phyloP scores from a whole-genome alignment of 2,797 vertebrate genomes.

The Neopelma chrysocephalum region DNA sequence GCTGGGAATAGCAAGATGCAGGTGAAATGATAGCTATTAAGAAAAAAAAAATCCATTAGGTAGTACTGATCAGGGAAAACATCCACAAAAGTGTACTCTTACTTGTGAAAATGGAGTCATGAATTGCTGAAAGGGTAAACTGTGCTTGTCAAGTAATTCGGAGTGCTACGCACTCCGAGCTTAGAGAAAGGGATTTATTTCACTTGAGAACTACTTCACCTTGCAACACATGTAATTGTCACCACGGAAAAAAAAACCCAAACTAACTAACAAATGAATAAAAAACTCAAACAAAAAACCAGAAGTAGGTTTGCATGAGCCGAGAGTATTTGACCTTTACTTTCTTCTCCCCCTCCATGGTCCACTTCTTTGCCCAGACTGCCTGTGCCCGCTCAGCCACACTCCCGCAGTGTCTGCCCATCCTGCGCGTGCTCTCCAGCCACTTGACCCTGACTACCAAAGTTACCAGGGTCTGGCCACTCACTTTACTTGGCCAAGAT shows the following conservation, averaged over 20 bases:
- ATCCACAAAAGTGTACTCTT: background rate
- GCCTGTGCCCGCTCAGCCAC: background rate
- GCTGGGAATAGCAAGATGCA: background rate
- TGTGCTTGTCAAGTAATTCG: background rate
- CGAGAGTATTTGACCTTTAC: background rate
- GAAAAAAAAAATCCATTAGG: background rate
- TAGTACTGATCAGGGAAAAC: background rate
- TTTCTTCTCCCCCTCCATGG: background rate
- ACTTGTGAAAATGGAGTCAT: background rate
- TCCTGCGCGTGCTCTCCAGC: rapidly evolving
- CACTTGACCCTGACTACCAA: background rate
- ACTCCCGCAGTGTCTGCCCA: background rate
- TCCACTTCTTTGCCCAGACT: background rate
- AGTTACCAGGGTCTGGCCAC: rapidly evolving
- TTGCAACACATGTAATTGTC: background rate
- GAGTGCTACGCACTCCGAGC: background rate
- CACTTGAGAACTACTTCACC: background rate
- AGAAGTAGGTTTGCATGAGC: background rate
- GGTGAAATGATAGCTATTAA: background rate
- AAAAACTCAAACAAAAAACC: background rate
- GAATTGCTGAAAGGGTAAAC: background rate
- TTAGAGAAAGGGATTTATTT: background rate
- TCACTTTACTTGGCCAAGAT: background rate
- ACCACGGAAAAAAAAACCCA: background rate
- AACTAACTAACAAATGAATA: background rate